These are phyloP conservation scores for Rhingia rostrata DNA, from an alignment of 2,888 invertebrate species.

Conservation along the genomic window DNA sequence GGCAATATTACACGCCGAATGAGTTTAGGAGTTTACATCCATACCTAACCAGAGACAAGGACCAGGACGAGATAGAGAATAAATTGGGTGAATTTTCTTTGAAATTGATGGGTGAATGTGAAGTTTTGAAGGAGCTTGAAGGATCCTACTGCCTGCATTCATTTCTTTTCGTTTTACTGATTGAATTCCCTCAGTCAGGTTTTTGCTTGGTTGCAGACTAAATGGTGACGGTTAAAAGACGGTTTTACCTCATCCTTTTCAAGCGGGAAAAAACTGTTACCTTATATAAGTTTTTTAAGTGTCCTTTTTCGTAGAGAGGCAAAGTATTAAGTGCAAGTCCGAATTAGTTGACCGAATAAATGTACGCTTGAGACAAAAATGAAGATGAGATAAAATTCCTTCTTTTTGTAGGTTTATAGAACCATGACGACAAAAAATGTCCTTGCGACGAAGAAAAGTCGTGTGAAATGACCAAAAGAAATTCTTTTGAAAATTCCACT, in stretches of 20 bases:
- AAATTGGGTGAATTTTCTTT: constrained; percentile 52
- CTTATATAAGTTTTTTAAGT: not conserved
- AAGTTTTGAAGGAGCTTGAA: constrained; percentile 24
- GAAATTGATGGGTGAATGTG: constrained; percentile 42
- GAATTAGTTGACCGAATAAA: constrained; percentile 48
- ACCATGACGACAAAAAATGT: not conserved
- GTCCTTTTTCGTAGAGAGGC: constrained; percentile 1
- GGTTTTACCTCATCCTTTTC: not conserved
- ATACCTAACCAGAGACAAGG: not conserved
- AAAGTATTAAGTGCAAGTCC: constrained; percentile 9
- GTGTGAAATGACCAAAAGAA: not conserved
- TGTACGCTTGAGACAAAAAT: constrained; percentile 21
- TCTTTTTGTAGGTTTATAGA: not conserved
- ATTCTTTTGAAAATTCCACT: constrained; percentile 3
- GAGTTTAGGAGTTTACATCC: constrained; percentile 42
- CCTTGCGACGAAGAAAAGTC: constrained; percentile 1
- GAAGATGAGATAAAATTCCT: constrained; percentile 33
- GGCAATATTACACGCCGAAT: constrained; percentile 55
- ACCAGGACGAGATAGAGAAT: constrained; percentile 22
- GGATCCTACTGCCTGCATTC: constrained; percentile 12
- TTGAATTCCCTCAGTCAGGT: constrained; percentile 47
- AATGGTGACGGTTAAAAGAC: constrained; percentile 20
- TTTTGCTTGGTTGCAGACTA: constrained; percentile 29
- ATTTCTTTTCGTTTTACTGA: constrained; percentile 45
- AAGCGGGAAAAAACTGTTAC: no score